Evolutionary conservation across 2,888 invertebrate genomes (phyloP), one percentile per base, ranked within the genome.

Genomic region (Ophion costatus): DNA sequence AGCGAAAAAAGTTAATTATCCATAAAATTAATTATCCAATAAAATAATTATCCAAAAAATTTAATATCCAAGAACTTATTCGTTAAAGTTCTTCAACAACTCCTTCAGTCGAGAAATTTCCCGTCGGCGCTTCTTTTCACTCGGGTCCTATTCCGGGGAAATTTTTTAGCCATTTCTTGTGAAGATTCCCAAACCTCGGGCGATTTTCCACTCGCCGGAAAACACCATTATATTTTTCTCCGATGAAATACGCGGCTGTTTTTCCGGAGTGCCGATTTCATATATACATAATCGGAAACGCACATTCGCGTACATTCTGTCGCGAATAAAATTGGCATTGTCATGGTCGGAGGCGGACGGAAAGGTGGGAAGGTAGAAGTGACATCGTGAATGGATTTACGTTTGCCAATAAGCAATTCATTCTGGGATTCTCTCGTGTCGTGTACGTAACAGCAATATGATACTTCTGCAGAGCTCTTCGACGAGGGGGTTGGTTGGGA

Each of bases 221-320:
- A 75, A 51, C 51, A 61, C 82, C 66, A 42, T 85, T 85, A 78
- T 78, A 85, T 82, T 85, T 80, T 75, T 70, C 33, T 69, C 64
- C 51, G 80, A 85, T 85, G 85, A 85, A 85, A 85, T 85, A 85
- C 82, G 82, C 69, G 56, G 33, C 63, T 82, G 85, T 82, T 85
- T 85, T 82, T 81, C 82, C 67, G 59, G 79, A 51, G 76, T 29
- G n/a, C 64, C 51, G 45, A 33, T 14, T 17, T 51, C 29, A 73
- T 73, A 64, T 71, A 79, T 71, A 80, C 42, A 22, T 64, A 66
- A 67, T 66, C 74, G 78, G 57, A 59, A 74, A 67, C 64, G 67
- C 85, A 80, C 73, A 71, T 74, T 67, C 76, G 76, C 59, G 61
- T 73, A 69, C 51, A 22, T 69, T 80, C 80, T 59, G 80, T 80